A percentile compares a stretch with the other conserved stretches of the same genome.
These are phyloP conservation scores for Lacerta viridis DNA, from an alignment of 2,797 vertebrate genomes.

Conservation along the genomic window DNA sequence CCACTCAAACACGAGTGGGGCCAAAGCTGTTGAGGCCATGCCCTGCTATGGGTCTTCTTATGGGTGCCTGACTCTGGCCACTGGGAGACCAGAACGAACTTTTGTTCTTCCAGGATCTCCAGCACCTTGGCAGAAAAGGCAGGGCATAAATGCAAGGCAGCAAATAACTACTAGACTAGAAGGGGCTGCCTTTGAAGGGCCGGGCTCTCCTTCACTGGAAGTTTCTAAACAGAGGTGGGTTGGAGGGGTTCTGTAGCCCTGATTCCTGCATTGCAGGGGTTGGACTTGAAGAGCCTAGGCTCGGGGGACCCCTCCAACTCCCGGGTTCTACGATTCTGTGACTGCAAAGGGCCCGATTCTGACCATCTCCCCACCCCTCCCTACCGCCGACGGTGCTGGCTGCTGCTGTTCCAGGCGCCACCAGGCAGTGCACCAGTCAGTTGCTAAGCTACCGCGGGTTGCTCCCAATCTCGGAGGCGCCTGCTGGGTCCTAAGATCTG, in stretches of 20 bases:
- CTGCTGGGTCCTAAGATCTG: not conserved
- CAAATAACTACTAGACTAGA: not conserved
- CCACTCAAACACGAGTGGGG: too few relatives aligned
- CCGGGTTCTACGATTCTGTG: too few relatives aligned
- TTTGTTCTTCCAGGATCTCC: not conserved
- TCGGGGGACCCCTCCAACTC: too few relatives aligned
- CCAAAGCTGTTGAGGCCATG: not conserved
- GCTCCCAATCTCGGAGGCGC: not conserved
- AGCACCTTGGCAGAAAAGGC: not conserved
- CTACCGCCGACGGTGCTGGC: not conserved
- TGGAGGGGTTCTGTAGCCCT: too few relatives aligned
- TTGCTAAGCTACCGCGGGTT: constrained; percentile 16
- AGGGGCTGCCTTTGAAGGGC: too few relatives aligned
- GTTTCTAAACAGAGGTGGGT: too few relatives aligned
- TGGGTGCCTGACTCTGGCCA: too few relatives aligned
- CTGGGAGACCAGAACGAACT: too few relatives aligned
- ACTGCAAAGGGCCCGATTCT: not conserved
- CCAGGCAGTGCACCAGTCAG: not conserved
- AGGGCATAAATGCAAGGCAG: not conserved
- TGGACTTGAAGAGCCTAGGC: too few relatives aligned
- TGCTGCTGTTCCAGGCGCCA: not conserved
- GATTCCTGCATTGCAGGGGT: too few relatives aligned
- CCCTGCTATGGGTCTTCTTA: too few relatives aligned
- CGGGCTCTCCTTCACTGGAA: too few relatives aligned
- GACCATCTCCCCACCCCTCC: not conserved